phyloP scores from a whole-genome alignment of 2,888 invertebrate species.

The Rhagonycha lutea region DNA sequence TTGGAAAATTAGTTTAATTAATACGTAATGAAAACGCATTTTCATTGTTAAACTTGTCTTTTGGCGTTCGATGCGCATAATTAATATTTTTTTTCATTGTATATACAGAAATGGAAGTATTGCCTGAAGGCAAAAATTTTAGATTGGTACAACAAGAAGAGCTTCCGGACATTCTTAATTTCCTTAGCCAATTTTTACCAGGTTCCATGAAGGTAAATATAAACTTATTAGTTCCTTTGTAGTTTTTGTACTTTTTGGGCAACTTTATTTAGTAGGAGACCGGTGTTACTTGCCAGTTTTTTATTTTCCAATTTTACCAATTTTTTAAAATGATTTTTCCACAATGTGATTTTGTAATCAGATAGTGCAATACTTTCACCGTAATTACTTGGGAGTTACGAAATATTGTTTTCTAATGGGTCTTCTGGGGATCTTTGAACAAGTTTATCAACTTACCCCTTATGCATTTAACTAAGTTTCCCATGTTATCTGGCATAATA shows the following conservation, averaged over 20 bases:
- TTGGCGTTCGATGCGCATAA: not conserved
- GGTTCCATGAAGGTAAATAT: constrained; percentile 80
- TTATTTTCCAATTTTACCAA: not conserved
- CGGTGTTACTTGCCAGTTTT: not conserved
- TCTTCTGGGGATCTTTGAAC: not conserved
- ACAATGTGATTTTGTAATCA: not conserved
- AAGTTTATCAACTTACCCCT: not conserved
- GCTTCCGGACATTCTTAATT: constrained; percentile 79
- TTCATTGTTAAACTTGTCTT: constrained; percentile 1
- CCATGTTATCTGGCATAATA: not conserved
- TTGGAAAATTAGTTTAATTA: not conserved
- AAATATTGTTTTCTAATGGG: not conserved
- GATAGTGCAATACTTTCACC: not conserved
- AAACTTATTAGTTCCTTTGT: constrained; percentile 4
- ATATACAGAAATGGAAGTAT: constrained; percentile 78
- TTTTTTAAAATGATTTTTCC: not conserved
- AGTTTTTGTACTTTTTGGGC: not conserved
- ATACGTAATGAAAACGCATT: not conserved
- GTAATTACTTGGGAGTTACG: too few species aligned
- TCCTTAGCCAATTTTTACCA: constrained; percentile 80
- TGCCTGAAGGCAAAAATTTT: constrained; percentile 84
- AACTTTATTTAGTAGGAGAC: not conserved
- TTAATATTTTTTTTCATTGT: constrained; percentile 45
- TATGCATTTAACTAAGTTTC: not conserved
- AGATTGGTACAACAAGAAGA: constrained; percentile 85